Conservation (phyloP, 2,113 vertebrate genomes). For the Heterotis niloticus region DNA sequence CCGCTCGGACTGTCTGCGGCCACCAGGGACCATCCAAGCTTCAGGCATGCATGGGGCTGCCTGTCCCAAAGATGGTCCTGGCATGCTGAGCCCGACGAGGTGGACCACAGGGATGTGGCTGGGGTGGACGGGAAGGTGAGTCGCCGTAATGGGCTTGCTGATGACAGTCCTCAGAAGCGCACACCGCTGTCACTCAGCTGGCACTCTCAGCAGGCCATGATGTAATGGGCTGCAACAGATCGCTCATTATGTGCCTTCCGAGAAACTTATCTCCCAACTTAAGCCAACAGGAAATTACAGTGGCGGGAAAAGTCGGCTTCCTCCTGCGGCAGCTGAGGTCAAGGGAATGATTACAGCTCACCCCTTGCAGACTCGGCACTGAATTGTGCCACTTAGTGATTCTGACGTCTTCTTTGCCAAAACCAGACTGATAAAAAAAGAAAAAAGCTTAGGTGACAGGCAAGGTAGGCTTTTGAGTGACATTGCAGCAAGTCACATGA, state of each 20-base stretch:
- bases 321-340: background rate
- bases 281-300: constrained; percentile 19
- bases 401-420: constrained; percentile 14
- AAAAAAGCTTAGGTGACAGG: background rate
- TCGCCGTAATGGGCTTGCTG: constrained; percentile 8
- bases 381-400: background rate
- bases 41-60: constrained; percentile 5
- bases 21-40: constrained; percentile 25
- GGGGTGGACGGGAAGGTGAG: constrained; percentile 13
- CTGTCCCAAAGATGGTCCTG: background rate
- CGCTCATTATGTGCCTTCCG: constrained; percentile 20
- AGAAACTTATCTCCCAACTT: constrained; percentile 5
- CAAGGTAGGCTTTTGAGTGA: background rate
- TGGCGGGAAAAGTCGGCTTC: constrained; percentile 2
- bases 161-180: constrained; percentile 17
- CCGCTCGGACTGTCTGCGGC: constrained; percentile 17
- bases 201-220: constrained; percentile 17
- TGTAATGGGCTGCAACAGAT: constrained; percentile 27
- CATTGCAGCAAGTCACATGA: no score
- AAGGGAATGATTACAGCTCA: background rate
- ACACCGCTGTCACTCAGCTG: constrained; percentile 22
- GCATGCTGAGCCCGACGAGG: constrained; percentile 16
- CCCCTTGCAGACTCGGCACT: background rate
- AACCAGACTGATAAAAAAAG: background rate
- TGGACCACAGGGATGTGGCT: background rate